A percentile compares a stretch with the other conserved stretches of the same genome.
phyloP scores from a whole-genome alignment of 2,113 vertebrate species.

The Lampris megalopsis region DNA sequence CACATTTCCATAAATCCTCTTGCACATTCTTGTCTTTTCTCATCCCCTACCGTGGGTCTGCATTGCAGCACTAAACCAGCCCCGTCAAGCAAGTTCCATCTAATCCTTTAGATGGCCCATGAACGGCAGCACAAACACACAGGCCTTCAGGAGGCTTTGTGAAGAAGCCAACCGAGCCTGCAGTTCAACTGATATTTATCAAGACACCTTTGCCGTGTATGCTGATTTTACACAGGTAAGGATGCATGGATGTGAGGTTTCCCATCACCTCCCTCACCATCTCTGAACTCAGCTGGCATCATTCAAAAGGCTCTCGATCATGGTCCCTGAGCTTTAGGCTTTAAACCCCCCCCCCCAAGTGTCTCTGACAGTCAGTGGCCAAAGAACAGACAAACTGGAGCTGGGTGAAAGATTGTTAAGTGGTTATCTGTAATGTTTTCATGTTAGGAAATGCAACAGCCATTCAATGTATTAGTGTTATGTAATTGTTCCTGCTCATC shows the following conservation, averaged over 20 bases:
- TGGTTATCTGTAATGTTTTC: no score
- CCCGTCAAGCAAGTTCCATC: constrained; percentile 17
- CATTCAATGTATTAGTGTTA: no score
- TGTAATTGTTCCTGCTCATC: no score
- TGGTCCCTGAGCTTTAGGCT: no score
- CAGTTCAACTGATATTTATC: constrained; percentile 32
- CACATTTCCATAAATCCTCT: constrained; percentile 42
- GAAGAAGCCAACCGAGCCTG: constrained; percentile 5
- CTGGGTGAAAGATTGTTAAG: no score
- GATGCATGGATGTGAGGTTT: background rate
- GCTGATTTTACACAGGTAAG: background rate
- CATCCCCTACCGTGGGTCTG: constrained; percentile 15
- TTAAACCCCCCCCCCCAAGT: background rate
- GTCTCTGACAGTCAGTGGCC: background rate
- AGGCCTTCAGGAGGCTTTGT: background rate
- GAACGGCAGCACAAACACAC: constrained; percentile 15
- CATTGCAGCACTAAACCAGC: constrained; percentile 52
- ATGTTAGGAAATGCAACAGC: no score
- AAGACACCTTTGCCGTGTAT: background rate
- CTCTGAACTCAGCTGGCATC: background rate
- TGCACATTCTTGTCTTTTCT: constrained; percentile 27
- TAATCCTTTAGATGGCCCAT: constrained; percentile 33
- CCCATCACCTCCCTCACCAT: no score
- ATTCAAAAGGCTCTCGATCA: background rate
- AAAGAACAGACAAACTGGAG: no score